A percentile compares a stretch with the other conserved stretches of the same genome.
Evolutionary conservation across 2,797 vertebrate species (phyloP).

Genomic region (Sebastolobus alascanus): DNA sequence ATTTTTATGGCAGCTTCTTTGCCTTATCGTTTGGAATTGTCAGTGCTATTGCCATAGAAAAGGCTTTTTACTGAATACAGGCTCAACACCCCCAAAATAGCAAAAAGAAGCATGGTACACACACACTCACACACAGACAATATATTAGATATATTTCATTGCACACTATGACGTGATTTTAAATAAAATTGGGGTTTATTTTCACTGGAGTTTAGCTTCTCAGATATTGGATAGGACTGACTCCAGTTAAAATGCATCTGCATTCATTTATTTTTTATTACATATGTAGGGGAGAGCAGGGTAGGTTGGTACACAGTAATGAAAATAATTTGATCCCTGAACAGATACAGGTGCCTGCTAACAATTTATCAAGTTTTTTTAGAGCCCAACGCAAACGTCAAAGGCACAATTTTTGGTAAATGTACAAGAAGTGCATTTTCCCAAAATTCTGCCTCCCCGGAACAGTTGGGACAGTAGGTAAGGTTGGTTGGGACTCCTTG

Average conservation of each 20-base stretch:
- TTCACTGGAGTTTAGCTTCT: neutral
- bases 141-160: neutral
- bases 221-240: neutral
- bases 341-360: too few species aligned
- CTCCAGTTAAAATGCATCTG: neutral
- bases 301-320: too few species aligned
- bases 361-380: too few species aligned
- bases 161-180: neutral
- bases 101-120: neutral
- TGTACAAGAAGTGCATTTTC: too few species aligned
- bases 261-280: neutral
- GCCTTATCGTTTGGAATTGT: conserved; percentile 71
- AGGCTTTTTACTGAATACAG: conserved; percentile 47
- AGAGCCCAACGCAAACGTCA: too few species aligned
- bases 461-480: too few species aligned
- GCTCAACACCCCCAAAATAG: conserved; percentile 25
- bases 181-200: conserved; percentile 1
- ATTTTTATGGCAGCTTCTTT: conserved; percentile 73
- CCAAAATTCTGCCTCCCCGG: too few species aligned
- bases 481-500: too few species aligned
- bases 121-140: neutral
- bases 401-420: too few species aligned
- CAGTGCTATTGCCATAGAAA: conserved; percentile 54
- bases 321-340: too few species aligned
- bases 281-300: neutral